phyloP scores from a whole-genome alignment of 2,113 vertebrate species.

The Takifugu flavidus region DNA sequence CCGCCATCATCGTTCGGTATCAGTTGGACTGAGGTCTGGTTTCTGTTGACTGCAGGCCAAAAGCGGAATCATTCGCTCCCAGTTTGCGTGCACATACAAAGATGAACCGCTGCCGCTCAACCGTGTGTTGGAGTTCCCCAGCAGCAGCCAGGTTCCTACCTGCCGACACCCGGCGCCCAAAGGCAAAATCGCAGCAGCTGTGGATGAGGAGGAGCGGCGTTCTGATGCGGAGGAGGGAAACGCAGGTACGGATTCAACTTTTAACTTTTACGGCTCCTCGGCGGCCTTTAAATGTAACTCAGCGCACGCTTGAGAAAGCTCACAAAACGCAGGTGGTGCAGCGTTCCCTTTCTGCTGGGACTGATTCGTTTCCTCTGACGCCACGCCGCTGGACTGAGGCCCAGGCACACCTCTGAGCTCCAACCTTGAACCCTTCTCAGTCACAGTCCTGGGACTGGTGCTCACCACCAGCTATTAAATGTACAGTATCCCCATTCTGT shows the following conservation, averaged over 20 bases:
- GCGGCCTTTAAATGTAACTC: slow-evolving; percentile 1
- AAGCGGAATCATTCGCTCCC: slow-evolving; percentile 81
- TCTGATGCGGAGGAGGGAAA: slow-evolving; percentile 3
- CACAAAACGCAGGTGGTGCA: slow-evolving; percentile 27
- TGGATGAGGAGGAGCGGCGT: slow-evolving; percentile 9
- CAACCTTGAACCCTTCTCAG: slow-evolving; percentile 52
- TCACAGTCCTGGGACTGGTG: slow-evolving; percentile 60
- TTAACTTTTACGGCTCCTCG: neutral
- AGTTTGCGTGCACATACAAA: slow-evolving; percentile 92
- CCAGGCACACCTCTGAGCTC: slow-evolving; percentile 58
- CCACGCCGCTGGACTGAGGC: slow-evolving; percentile 53
- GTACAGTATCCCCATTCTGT: slow-evolving; percentile 63
- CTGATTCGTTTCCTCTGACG: slow-evolving; percentile 64
- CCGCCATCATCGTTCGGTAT: neutral
- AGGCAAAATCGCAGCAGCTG: slow-evolving; percentile 11
- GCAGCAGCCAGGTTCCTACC: slow-evolving; percentile 60
- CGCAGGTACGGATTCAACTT: slow-evolving; percentile 40
- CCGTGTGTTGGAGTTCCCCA: slow-evolving; percentile 69
- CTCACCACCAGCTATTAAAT: slow-evolving; percentile 71
- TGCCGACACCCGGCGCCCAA: slow-evolving; percentile 66
- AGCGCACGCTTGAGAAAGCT: slow-evolving; percentile 11
- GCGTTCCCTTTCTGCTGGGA: slow-evolving; percentile 29
- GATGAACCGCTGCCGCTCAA: slow-evolving; percentile 71
- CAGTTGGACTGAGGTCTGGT: neutral
- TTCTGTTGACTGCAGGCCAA: slow-evolving; percentile 69